Evolutionary conservation across 2,113 vertebrate species (phyloP).

Genomic region (Gopherus evgoodei): DNA sequence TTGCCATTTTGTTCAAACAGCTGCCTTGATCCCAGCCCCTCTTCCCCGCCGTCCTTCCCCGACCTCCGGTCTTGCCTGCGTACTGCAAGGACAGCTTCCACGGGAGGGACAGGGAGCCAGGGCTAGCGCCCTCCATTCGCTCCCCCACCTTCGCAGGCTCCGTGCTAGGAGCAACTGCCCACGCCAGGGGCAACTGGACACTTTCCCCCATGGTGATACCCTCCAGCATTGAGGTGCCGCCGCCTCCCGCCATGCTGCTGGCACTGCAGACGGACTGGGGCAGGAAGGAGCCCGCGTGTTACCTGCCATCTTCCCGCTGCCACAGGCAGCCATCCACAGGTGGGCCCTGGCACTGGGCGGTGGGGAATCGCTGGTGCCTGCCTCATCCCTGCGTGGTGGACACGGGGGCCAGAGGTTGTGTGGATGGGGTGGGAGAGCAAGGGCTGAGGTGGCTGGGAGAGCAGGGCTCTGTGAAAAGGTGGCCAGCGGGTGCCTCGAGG

Average conservation of each 20-base stretch:
- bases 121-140: background rate
- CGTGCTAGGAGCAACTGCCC: background rate
- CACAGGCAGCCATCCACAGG: constrained; percentile 85
- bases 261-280: constrained; percentile 84
- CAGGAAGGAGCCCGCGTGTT: constrained; percentile 75
- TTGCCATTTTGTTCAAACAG: constrained; percentile 12
- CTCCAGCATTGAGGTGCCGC: constrained; percentile 82
- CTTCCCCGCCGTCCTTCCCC: background rate
- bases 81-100: constrained; percentile 10
- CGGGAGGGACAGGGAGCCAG: background rate
- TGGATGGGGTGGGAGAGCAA: background rate
- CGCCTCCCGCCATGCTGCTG: constrained; percentile 85
- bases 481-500: background rate
- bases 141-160: background rate
- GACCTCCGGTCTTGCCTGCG: background rate
- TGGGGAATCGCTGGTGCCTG: background rate
- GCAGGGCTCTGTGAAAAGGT: background rate
- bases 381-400: background rate
- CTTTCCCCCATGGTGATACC: constrained; percentile 87
- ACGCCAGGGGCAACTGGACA: background rate
- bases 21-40: constrained; percentile 12
- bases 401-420: background rate
- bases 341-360: constrained; percentile 74
- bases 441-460: background rate
- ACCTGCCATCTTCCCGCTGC: constrained; percentile 76